Base-by-base conservation (phyloP, 2,113 vertebrate species). In the Muntiacus muntjak region DNA sequence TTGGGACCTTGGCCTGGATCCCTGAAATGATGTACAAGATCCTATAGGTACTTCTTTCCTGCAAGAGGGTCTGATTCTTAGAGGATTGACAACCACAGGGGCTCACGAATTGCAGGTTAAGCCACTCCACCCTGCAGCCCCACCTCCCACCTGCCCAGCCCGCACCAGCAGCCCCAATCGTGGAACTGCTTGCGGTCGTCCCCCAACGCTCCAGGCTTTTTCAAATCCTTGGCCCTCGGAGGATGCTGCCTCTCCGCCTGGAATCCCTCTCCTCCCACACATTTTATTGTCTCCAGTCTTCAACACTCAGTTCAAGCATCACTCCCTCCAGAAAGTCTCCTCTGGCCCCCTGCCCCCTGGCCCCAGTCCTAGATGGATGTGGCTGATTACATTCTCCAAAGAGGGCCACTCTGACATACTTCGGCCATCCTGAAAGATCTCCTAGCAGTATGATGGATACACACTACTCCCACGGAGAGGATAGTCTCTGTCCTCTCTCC, bases 81-180 rank as follows among this genome's bases (percentile, higher is more conserved):
- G 36, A 76, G 43, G 54, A 7, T 0, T 58, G 74, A 76, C 28
- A 10, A 30, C 40, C 79, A 43, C 19, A 0, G 12, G 16, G 55
- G 28, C n/a, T 67, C 21, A 1, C 2, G 33, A 36, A 23, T 54
- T 52, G 14, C 60, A 33, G 67, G 52, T 25, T 33, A 26, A 91
- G 36, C 17, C n/a, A 43, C 21, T 21, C 40, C 21, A 25, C 19
- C 1, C n/a, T 30, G 50, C 30, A 79, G 15, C 55, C 94, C 26
- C 5, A 0, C 7, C 17, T 14, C 88, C 45, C 1, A 4, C 3
- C 45, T 3, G 7, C 28, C 81, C 9, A 0, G 1, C n/a, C 50
- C 10, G 10, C 30, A 3, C 6, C 6, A 3, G 19, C 14, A 16
- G 33, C 26, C 74, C 50, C 30, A 14, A 11, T 13, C 60, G 17